Evolutionary conservation across 2,113 vertebrate genomes (phyloP).

Genomic region (Eidolon helvum): DNA sequence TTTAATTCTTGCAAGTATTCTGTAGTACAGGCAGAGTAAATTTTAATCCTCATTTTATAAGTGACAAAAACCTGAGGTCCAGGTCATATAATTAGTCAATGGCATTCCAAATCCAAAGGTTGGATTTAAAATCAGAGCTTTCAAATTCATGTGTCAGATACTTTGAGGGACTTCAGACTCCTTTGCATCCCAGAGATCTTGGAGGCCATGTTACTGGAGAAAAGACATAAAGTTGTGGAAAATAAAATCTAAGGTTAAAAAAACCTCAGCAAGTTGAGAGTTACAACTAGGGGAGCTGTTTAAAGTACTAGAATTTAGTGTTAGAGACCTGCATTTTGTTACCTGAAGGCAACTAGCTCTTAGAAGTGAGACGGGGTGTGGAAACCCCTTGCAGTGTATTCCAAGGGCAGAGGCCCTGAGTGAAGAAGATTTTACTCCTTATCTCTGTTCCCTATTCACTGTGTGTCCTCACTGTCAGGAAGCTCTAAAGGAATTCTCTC

Average conservation of each 20-base stretch:
- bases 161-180: not conserved
- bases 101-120: no score
- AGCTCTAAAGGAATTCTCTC: constrained; percentile 57
- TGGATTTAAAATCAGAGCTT: constrained; percentile 23
- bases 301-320: not conserved
- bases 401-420: not conserved
- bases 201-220: not conserved
- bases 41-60: constrained; percentile 33
- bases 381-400: not conserved
- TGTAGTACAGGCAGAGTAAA: not conserved
- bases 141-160: not conserved
- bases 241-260: constrained; percentile 9
- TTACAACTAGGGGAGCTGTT: not conserved
- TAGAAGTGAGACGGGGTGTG: not conserved
- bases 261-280: not conserved
- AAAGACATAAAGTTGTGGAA: not conserved
- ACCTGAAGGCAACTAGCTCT: not conserved
- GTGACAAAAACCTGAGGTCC: not conserved
- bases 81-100: not conserved
- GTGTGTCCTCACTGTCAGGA: constrained; percentile 38
- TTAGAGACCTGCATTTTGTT: not conserved
- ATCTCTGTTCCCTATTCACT: constrained; percentile 22
- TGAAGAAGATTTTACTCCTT: constrained; percentile 9
- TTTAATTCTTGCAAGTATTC: not conserved
- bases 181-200: not conserved